phyloP scores from a whole-genome alignment of 1,140 invertebrate genomes.

The Drosophila aff. region DNA sequence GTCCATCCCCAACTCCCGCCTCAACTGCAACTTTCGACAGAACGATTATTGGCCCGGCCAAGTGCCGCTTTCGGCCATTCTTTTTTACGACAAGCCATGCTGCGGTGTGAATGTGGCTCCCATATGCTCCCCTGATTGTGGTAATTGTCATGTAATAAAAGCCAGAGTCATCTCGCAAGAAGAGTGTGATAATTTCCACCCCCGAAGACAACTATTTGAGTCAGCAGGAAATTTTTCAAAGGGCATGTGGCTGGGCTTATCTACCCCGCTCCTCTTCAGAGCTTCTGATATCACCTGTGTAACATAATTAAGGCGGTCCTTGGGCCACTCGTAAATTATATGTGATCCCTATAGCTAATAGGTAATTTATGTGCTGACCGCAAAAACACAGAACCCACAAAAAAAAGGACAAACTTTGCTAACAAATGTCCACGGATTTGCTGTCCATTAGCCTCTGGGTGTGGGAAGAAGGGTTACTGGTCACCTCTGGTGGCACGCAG shows the following conservation, averaged over 20 bases:
- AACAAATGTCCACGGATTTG: conserved; percentile 76
- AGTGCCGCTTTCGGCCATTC: conserved; percentile 65
- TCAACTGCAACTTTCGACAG: conserved; percentile 20
- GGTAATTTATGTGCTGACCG: conserved; percentile 74
- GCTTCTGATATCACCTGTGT: conserved; percentile 21
- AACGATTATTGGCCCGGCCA: conserved; percentile 67
- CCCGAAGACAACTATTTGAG: conserved; percentile 50
- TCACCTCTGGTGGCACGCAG: conserved; percentile 44
- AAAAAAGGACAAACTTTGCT: conserved; percentile 54
- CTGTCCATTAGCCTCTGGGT: conserved; percentile 65
- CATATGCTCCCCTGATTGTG: conserved; percentile 70
- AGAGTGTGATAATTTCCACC: conserved; percentile 39
- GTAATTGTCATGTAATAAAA: conserved; percentile 82
- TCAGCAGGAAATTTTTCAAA: conserved; percentile 62
- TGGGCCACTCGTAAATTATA: conserved; percentile 80
- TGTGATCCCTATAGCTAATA: conserved; percentile 81
- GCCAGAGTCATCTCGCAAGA: conserved; percentile 7
- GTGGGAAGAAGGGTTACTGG: conserved; percentile 41
- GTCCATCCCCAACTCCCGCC: background rate
- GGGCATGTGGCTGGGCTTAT: conserved; percentile 8
- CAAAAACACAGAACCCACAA: conserved; percentile 33
- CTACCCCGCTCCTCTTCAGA: background rate
- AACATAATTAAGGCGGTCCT: conserved; percentile 61
- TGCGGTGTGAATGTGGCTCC: conserved; percentile 49
- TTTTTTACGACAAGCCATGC: conserved; percentile 61